Percentiles rank a stretch among this genome's conserved stretches.
phyloP scores from a whole-genome alignment of 2,797 vertebrate genomes.

The Novumbra hubbsi region DNA sequence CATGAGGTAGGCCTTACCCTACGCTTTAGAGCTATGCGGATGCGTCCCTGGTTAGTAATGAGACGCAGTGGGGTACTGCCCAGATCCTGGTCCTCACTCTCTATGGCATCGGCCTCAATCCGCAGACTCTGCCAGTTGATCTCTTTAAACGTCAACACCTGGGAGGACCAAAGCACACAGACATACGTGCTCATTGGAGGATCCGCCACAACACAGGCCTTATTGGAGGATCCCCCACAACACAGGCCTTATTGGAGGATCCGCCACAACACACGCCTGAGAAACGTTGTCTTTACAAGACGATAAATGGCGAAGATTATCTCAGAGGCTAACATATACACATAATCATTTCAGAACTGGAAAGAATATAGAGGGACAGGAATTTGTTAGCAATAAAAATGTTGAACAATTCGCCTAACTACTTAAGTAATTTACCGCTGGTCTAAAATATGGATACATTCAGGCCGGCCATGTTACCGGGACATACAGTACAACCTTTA shows the following conservation, averaged over 20 bases:
- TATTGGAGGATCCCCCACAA: neutral
- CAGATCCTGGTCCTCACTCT: conserved; percentile 88
- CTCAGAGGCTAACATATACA: neutral
- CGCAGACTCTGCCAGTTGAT: conserved; percentile 97
- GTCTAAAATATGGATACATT: conserved; percentile 22
- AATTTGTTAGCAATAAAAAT: conserved; percentile 12
- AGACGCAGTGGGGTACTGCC: conserved; percentile 92
- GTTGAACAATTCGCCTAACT: conserved; percentile 24
- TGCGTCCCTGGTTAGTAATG: conserved; percentile 96
- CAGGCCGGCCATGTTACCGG: neutral
- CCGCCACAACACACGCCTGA: neutral
- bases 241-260: neutral
- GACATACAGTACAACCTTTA: neutral
- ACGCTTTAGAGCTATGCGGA: conserved; percentile 95
- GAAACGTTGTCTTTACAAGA: neutral
- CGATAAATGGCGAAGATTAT: conserved; percentile 2
- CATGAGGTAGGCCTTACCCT: conserved; percentile 70
- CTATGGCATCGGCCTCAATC: conserved; percentile 95
- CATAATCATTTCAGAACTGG: conserved; percentile 30
- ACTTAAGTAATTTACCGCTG: conserved; percentile 24
- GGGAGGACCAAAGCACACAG: conserved; percentile 11
- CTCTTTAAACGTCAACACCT: conserved; percentile 99
- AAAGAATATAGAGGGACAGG: conserved; percentile 16
- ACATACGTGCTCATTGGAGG: neutral
- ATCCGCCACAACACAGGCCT: neutral